These are phyloP conservation scores for Heterodera filipjevi DNA, from an alignment of 2,888 invertebrate genomes.

Conservation along the genomic window DNA sequence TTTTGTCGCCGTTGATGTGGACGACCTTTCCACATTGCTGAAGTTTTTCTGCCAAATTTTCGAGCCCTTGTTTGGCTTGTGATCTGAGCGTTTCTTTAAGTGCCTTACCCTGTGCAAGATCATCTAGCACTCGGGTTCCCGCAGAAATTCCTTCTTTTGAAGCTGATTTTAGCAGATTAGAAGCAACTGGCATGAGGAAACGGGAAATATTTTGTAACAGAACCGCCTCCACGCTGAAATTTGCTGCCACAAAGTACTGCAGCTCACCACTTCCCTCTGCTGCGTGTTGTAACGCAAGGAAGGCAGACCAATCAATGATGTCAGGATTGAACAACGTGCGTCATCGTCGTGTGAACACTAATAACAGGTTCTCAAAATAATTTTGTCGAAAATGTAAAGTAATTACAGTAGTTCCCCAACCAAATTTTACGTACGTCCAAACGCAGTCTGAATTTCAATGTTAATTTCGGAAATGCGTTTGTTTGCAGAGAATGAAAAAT, in stretches of 20 bases:
- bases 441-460: constrained; percentile 24
- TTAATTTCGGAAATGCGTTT: constrained; percentile 1
- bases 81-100: constrained; percentile 12
- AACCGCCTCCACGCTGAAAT: constrained; percentile 7
- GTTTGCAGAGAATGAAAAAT: no score
- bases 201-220: neutral
- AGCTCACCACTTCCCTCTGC: constrained; percentile 9
- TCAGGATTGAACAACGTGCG: constrained; percentile 12
- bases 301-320: neutral
- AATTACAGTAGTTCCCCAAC: constrained; percentile 23
- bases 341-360: constrained; percentile 7
- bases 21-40: constrained; percentile 22
- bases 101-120: constrained; percentile 18
- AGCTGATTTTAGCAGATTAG: constrained; percentile 1
- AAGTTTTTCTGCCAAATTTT: constrained; percentile 17
- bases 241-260: constrained; percentile 5
- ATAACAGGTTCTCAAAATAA: neutral
- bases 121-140: constrained; percentile 19
- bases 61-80: constrained; percentile 1
- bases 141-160: constrained; percentile 14
- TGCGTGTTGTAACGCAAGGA: neutral
- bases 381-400: constrained; percentile 32
- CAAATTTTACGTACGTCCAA: constrained; percentile 27
- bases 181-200: constrained; percentile 7
- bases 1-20: no score